Percentiles rank a stretch among this genome's conserved stretches.
Evolutionary conservation across 2,888 invertebrate genomes (phyloP).

Genomic region (Mamestra brassicae): DNA sequence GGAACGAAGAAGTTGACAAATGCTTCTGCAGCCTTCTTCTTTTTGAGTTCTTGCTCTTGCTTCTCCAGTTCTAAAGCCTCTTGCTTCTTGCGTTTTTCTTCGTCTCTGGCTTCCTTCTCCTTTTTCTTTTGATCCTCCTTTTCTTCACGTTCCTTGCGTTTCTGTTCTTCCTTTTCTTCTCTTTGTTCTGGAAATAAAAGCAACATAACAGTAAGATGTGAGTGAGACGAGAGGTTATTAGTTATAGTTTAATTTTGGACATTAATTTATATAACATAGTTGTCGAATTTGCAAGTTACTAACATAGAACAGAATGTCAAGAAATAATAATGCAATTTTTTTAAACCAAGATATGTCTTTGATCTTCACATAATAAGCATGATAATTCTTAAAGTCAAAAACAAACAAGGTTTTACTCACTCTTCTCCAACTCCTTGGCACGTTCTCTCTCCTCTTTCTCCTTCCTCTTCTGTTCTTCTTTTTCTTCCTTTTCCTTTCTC

Average conservation of each 20-base stretch:
- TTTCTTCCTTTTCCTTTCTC: constrained; percentile 87
- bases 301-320: too few species aligned
- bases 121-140: constrained; percentile 88
- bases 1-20: constrained; percentile 96
- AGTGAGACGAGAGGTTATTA: background rate
- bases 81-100: constrained; percentile 92
- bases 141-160: constrained; percentile 85
- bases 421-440: constrained; percentile 90
- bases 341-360: too few species aligned
- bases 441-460: constrained; percentile 90
- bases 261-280: background rate
- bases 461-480: constrained; percentile 89
- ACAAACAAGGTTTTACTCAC: constrained; percentile 70
- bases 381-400: background rate
- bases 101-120: constrained; percentile 90
- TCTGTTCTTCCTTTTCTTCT: constrained; percentile 86
- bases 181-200: constrained; percentile 77
- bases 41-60: constrained; percentile 93
- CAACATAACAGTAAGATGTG: background rate
- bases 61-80: constrained; percentile 92
- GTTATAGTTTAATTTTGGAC: background rate
- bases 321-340: too few species aligned
- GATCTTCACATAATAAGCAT: too few species aligned
- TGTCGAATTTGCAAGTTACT: too few species aligned
- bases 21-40: constrained; percentile 94